These are phyloP conservation scores for Tetheella fluctuosa DNA, from an alignment of 2,888 invertebrate species.

Conservation along the genomic window DNA sequence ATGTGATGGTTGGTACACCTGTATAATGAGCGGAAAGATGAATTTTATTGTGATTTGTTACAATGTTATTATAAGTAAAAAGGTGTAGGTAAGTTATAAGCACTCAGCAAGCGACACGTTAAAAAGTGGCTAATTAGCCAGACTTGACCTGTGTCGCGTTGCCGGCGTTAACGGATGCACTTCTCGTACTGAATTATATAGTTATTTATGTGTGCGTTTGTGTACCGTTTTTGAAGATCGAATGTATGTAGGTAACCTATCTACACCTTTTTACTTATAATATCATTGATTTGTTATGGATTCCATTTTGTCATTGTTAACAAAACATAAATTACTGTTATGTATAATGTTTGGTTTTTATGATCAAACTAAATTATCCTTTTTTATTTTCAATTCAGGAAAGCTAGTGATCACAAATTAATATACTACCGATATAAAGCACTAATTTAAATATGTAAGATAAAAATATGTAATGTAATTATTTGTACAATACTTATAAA, in stretches of 20 bases:
- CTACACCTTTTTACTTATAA: no score
- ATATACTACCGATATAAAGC: conserved; percentile 20
- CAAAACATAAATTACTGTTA: background rate
- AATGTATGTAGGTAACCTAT: no score
- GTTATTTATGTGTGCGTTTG: no score
- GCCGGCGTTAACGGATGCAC: no score
- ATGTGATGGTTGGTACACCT: background rate
- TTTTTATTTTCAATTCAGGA: background rate
- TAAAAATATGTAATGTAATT: conserved; percentile 39
- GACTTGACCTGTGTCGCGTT: no score
- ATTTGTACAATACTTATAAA: conserved; percentile 41
- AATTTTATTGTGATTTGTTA: conserved; percentile 4
- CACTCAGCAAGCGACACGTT: no score
- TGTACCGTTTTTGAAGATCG: no score
- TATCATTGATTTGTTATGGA: no score
- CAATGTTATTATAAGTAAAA: no score
- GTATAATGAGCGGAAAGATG: background rate
- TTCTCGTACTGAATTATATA: no score
- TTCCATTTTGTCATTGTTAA: conserved; percentile 1
- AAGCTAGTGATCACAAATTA: conserved; percentile 31
- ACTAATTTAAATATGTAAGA: conserved; percentile 35
- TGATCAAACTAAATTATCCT: background rate
- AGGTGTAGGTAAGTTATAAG: no score
- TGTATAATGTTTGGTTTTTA: background rate
- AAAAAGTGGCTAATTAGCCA: no score